Conservation (phyloP, 2,888 invertebrate species). For the Lasioglossum pauxillum region DNA sequence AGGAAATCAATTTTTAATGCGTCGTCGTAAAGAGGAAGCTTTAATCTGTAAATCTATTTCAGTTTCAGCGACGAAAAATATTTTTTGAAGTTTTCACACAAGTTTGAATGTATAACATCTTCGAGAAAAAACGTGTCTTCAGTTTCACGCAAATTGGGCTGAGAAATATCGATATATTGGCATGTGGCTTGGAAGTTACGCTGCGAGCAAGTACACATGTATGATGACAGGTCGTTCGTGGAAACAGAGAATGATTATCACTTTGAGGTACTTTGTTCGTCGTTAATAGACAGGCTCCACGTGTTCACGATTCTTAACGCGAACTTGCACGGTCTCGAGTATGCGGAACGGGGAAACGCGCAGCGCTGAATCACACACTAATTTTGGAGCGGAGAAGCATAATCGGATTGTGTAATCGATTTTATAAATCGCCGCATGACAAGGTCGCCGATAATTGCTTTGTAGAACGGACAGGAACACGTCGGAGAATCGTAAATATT, state of each 20-base stretch:
- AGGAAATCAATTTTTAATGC: too few relatives aligned
- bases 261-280: background rate
- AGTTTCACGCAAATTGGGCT: too few relatives aligned
- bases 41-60: too few relatives aligned
- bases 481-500: slow-evolving; percentile 1
- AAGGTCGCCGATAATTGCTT: slow-evolving; percentile 2
- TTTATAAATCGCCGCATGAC: slow-evolving; percentile 27
- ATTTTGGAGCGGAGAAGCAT: slow-evolving; percentile 41
- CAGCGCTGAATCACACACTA: slow-evolving; percentile 47
- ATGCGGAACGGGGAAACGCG: slow-evolving; percentile 26
- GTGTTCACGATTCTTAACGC: background rate
- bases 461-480: background rate
- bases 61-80: too few relatives aligned
- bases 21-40: too few relatives aligned
- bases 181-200: too few relatives aligned
- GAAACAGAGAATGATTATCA: background rate
- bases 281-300: background rate
- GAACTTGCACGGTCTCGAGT: background rate
- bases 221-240: too few relatives aligned
- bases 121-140: too few relatives aligned
- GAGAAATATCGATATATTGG: too few relatives aligned
- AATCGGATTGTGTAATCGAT: slow-evolving; percentile 56
- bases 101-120: too few relatives aligned
- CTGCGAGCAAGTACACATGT: too few relatives aligned
- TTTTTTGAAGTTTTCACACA: too few relatives aligned